phyloP scores from a whole-genome alignment of 1,140 invertebrate genomes.

The Diprion similis region DNA sequence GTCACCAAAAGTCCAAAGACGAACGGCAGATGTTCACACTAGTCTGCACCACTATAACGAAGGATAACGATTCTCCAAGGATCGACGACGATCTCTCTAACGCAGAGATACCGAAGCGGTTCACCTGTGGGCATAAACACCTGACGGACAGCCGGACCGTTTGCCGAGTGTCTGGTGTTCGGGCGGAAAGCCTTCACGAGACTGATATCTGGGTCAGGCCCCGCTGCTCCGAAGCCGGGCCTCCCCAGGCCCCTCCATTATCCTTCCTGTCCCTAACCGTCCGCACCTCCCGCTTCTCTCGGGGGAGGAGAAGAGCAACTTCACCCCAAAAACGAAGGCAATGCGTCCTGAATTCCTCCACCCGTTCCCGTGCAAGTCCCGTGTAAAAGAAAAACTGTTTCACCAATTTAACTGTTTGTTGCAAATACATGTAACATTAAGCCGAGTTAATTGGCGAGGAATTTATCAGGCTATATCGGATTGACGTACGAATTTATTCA shows the following conservation, averaged over 20 bases:
- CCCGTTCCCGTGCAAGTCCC: too few relatives aligned
- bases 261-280: not conserved
- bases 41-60: too few relatives aligned
- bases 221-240: slow-evolving; percentile 25
- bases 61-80: too few relatives aligned
- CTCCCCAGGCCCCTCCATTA: slow-evolving; percentile 3
- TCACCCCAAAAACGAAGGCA: too few relatives aligned
- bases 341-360: too few relatives aligned
- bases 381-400: too few relatives aligned
- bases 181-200: slow-evolving; percentile 43
- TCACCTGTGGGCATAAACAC: not conserved
- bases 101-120: not conserved
- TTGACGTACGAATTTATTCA: not conserved
- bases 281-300: too few relatives aligned
- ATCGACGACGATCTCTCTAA: not conserved
- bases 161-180: not conserved
- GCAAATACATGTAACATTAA: not conserved
- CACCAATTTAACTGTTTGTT: too few relatives aligned
- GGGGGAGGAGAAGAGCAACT: too few relatives aligned
- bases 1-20: too few relatives aligned
- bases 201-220: slow-evolving; percentile 59
- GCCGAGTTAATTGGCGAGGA: not conserved
- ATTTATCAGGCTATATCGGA: not conserved
- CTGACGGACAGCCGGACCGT: not conserved
- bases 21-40: too few relatives aligned